Evolutionary conservation across 2,888 invertebrate genomes (phyloP).

Genomic region (Corbicula japonica): DNA sequence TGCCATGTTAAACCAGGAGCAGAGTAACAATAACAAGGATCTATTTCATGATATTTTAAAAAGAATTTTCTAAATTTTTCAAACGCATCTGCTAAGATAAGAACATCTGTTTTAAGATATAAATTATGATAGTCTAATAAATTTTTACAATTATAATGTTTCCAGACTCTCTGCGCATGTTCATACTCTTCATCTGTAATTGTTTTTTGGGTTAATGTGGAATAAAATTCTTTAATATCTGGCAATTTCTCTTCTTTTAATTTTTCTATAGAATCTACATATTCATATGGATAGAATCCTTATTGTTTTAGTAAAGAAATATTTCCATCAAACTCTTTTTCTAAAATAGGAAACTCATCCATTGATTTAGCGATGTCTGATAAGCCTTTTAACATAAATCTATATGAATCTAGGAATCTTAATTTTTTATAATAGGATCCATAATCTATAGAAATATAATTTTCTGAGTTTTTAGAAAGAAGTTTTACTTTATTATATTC

Average conservation of each 20-base stretch:
- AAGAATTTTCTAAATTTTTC: conserved; percentile 34
- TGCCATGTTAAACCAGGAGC: conserved; percentile 57
- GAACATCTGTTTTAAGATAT: conserved; percentile 50
- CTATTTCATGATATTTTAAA: conserved; percentile 23
- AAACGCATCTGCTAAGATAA: conserved; percentile 35
- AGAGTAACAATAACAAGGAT: conserved; percentile 34
- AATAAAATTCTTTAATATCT: conserved; percentile 30
- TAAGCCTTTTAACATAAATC: conserved; percentile 38
- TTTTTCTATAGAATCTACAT: conserved; percentile 36
- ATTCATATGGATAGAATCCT: conserved; percentile 18
- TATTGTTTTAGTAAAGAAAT: background rate
- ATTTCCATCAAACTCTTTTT: conserved; percentile 18
- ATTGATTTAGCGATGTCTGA: conserved; percentile 35
- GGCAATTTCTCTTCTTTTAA: conserved; percentile 46
- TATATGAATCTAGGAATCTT: too few species aligned
- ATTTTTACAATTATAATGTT: conserved; percentile 40
- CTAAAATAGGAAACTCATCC: conserved; percentile 31
- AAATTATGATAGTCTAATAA: conserved; percentile 53
- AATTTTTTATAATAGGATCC: conserved; percentile 44
- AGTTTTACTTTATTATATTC: too few species aligned
- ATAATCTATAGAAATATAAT: too few species aligned
- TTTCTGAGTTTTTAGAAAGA: too few species aligned
- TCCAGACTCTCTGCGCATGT: conserved; percentile 3
- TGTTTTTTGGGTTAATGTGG: conserved; percentile 21
- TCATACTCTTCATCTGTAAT: conserved; percentile 34